Percentiles rank a stretch among this genome's conserved stretches.
Conservation (phyloP, 2,113 vertebrate genomes). For the Parotia lawesii region DNA sequence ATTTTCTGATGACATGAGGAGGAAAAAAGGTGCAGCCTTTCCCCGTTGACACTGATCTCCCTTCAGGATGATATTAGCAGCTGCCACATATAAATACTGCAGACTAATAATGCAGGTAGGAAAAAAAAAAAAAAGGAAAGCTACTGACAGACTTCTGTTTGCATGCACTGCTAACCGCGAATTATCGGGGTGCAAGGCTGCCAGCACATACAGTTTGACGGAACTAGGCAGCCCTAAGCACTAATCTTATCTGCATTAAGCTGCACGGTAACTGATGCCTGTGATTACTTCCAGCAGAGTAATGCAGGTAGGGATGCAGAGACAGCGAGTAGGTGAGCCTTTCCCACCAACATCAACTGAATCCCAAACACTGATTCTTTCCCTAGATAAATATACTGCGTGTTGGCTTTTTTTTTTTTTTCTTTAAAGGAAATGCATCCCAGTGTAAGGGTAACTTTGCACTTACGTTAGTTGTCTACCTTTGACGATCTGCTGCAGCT, state of each 20-base stretch:
- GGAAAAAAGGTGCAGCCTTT: conserved; percentile 58
- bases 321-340: conserved; percentile 64
- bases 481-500: conserved; percentile 71
- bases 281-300: conserved; percentile 74
- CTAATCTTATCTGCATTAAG: conserved; percentile 78
- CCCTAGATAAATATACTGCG: not conserved
- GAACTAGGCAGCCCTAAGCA: conserved; percentile 62
- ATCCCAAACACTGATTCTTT: conserved; percentile 41
- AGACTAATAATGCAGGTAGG: conserved; percentile 62
- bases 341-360: conserved; percentile 49
- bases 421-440: conserved; percentile 28
- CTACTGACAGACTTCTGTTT: conserved; percentile 35
- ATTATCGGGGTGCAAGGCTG: conserved; percentile 52
- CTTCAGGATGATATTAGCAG: conserved; percentile 68
- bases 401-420: not conserved
- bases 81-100: conserved; percentile 70
- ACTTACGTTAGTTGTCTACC: conserved; percentile 75
- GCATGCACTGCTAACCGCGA: conserved; percentile 53
- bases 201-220: conserved; percentile 40
- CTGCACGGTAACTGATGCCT: conserved; percentile 67
- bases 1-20: not conserved
- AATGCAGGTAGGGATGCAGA: conserved; percentile 77
- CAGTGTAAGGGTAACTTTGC: conserved; percentile 72
- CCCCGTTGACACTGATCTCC: conserved; percentile 32
- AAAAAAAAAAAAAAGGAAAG: not conserved